Evolutionary conservation across 2,888 invertebrate genomes (phyloP).

Genomic region (Rhorus exstirpatorius): DNA sequence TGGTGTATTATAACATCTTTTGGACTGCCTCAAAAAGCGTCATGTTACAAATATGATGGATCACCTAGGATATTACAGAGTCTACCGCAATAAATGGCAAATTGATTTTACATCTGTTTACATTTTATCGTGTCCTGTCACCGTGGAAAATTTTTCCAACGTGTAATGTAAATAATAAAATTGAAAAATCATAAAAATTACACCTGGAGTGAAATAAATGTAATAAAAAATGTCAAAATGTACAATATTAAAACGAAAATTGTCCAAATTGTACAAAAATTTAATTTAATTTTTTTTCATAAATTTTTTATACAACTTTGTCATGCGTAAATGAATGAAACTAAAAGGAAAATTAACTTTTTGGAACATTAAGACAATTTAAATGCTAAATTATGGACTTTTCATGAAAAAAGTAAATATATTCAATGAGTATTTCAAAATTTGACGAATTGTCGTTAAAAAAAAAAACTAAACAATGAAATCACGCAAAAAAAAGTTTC

Average conservation of each 20-base stretch:
- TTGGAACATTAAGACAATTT: neutral
- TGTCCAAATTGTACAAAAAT: neutral
- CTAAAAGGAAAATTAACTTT: neutral
- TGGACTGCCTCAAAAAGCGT: conserved; percentile 59
- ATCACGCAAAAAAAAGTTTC: neutral
- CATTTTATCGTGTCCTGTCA: neutral
- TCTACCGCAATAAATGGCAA: neutral
- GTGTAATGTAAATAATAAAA: too few species aligned
- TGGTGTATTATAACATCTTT: conserved; percentile 68
- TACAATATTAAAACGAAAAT: neutral
- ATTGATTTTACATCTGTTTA: conserved; percentile 1
- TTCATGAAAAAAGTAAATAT: too few species aligned
- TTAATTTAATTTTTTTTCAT: neutral
- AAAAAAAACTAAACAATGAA: neutral
- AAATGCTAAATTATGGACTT: too few species aligned
- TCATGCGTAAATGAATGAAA: too few species aligned
- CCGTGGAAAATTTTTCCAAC: neutral
- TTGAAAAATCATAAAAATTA: neutral
- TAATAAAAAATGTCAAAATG: neutral
- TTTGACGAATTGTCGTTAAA: neutral
- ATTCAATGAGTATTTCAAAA: too few species aligned
- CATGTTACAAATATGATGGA: conserved; percentile 63
- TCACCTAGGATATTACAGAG: neutral
- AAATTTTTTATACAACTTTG: too few species aligned
- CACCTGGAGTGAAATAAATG: neutral